Percentiles rank a stretch among this genome's conserved stretches.
Conservation (phyloP, 2,113 vertebrate genomes). For the Rhegmatorhina hoffmannsi region DNA sequence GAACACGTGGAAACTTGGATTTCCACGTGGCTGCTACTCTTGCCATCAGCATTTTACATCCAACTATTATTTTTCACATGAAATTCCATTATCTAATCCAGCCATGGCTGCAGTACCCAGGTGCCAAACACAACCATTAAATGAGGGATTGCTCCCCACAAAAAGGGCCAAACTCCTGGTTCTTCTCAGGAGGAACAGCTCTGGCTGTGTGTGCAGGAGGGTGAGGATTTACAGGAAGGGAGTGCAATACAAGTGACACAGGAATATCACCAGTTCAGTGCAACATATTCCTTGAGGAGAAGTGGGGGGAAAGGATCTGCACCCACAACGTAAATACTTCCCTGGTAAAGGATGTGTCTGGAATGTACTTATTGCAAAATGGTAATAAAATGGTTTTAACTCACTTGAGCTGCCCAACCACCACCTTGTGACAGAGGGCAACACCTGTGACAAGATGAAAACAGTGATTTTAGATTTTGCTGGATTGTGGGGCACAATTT, state of each 20-base stretch:
- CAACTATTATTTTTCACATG: background rate
- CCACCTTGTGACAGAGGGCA: background rate
- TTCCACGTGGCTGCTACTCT: background rate
- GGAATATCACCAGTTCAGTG: background rate
- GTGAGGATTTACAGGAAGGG: background rate
- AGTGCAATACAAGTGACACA: background rate
- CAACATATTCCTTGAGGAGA: accelerated
- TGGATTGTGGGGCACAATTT: background rate
- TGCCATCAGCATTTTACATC: background rate
- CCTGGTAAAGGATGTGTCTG: background rate
- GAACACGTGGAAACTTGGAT: background rate
- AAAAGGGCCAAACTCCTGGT: background rate
- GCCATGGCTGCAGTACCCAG: background rate
- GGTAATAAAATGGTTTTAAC: background rate
- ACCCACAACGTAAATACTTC: background rate
- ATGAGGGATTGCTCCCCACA: background rate
- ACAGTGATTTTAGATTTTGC: background rate
- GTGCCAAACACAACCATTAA: background rate
- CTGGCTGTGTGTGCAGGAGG: accelerated
- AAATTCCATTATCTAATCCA: background rate
- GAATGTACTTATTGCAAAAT: background rate
- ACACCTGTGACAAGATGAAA: background rate
- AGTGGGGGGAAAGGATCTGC: background rate
- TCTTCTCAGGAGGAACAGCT: background rate
- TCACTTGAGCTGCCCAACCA: background rate